Evolutionary conservation across 2,113 vertebrate genomes (phyloP), one percentile per base, ranked within the genome.

Genomic region (Erinaceus europaeus): DNA sequence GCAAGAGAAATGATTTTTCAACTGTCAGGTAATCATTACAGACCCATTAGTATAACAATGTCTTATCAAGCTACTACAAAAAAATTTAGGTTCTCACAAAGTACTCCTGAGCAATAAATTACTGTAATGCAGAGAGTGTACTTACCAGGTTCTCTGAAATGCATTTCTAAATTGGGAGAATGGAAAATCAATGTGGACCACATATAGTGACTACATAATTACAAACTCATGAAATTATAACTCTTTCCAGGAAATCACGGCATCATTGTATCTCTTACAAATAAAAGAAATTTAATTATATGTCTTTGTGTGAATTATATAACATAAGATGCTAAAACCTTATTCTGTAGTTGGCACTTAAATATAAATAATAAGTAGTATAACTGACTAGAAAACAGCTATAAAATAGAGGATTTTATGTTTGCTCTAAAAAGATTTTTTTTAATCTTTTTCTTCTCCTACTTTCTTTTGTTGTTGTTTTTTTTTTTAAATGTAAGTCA

Each of bases 241-340:
- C 53, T 77, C 68, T 91, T 90, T 93, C 84, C 81, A 93, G 84
- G 61, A 93, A 95, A 92, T 71, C 14, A 79, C 50, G 55, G 25
- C 13, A 75, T 84, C 72, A 81, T 0, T 90, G 32, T 68, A 76
- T 74, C 38, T 52, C 78, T 78, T 81, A 65, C 57, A 94, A 93
- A 92, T 73, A 73, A 92, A 11, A 55, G 48, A 90, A 14, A 4
- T 75, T 84, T 86, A 78, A 89, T 72, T 74, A 10, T 77, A 76
- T 55, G 85, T 29, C 25, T 75, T 40, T n/a, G 18, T 13, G n/a
- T 52, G 12, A 53, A 48, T 36, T 78, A 73, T 88, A 74, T 74
- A 90, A 25, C 34, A 65, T 46, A 69, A 79, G 46, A 38, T 20
- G 0, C 25, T 73, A 71, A 88, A 90, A 91, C 32, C 2, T 90